Evolutionary conservation across 1,140 invertebrate species (phyloP).

Genomic region (Heliconius himera): DNA sequence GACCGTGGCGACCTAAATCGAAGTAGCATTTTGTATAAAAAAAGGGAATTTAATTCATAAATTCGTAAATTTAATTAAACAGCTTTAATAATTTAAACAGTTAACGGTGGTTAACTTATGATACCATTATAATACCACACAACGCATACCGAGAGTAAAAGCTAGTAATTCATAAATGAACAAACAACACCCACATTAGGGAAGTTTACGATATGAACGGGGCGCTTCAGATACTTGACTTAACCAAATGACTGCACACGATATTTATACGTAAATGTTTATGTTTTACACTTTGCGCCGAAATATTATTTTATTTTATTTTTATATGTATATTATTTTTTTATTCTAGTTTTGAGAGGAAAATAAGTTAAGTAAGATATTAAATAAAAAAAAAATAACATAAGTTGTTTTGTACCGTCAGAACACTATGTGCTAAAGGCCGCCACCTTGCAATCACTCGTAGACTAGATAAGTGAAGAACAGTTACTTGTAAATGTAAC

Average conservation of each 20-base stretch:
- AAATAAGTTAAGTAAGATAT: too few relatives aligned
- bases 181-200: slow-evolving; percentile 25
- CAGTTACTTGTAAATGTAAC: too few relatives aligned
- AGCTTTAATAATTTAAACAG: too few relatives aligned
- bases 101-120: neutral
- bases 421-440: too few relatives aligned
- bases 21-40: too few relatives aligned
- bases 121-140: neutral
- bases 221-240: slow-evolving; percentile 25
- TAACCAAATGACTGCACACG: slow-evolving; percentile 30
- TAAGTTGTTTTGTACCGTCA: too few relatives aligned
- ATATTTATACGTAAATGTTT: slow-evolving; percentile 17
- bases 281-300: neutral
- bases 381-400: too few relatives aligned
- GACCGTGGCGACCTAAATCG: too few relatives aligned
- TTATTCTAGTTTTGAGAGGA: neutral
- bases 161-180: slow-evolving; percentile 14
- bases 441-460: too few relatives aligned
- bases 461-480: too few relatives aligned
- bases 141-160: slow-evolving; percentile 4
- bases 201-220: slow-evolving; percentile 26
- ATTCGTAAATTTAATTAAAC: too few relatives aligned
- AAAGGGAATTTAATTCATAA: too few relatives aligned
- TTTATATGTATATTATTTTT: neutral
- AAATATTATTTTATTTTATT: neutral